These are phyloP conservation scores for Drosophila pseudotakahashii DNA, from an alignment of 2,888 invertebrate genomes.

Conservation along the genomic window DNA sequence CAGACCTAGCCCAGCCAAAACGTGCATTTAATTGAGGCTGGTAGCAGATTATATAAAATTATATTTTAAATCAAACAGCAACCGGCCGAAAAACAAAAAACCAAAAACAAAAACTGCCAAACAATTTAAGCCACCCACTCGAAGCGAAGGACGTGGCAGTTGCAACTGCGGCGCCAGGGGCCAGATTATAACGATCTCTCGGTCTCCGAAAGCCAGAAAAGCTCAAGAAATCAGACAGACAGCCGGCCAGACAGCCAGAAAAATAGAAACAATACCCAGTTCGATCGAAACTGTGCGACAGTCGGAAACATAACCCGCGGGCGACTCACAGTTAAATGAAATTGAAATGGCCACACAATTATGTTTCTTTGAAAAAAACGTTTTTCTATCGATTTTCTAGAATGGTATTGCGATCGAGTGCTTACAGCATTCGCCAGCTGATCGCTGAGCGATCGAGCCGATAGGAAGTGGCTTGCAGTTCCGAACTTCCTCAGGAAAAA, in stretches of 20 bases:
- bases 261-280: constrained; percentile 63
- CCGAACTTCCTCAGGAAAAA: constrained; percentile 48
- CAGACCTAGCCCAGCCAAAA: constrained; percentile 57
- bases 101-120: constrained; percentile 34
- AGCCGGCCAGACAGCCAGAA: constrained; percentile 18
- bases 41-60: constrained; percentile 75
- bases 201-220: constrained; percentile 40
- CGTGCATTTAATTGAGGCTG: constrained; percentile 77
- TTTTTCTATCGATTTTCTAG: constrained; percentile 41
- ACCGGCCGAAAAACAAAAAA: constrained; percentile 47
- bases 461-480: constrained; percentile 43
- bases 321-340: constrained; percentile 69
- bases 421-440: constrained; percentile 17
- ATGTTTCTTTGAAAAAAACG: constrained; percentile 50
- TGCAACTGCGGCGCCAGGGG: constrained; percentile 74
- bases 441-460: constrained; percentile 12
- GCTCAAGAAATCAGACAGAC: constrained; percentile 34
- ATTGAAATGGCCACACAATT: constrained; percentile 74
- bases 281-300: constrained; percentile 58
- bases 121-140: constrained; percentile 68
- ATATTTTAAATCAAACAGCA: constrained; percentile 78
- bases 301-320: constrained; percentile 67
- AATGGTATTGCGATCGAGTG: constrained; percentile 25
- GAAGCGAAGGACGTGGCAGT: constrained; percentile 72
- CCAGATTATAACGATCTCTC: constrained; percentile 75